phyloP scores from a whole-genome alignment of 1,140 invertebrate genomes.

The Contarinia nasturtii region DNA sequence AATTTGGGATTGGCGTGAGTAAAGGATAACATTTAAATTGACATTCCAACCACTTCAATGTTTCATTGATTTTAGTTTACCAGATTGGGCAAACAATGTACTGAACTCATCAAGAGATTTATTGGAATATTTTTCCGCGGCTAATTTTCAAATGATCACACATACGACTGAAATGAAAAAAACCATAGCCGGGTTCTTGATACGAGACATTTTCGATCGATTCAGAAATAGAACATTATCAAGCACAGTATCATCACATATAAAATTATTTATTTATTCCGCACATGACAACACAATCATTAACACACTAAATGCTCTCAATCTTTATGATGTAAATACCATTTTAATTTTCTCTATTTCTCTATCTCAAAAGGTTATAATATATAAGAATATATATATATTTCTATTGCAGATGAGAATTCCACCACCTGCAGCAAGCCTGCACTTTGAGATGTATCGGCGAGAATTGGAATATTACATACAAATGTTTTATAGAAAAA shows the following conservation, averaged over 20 bases:
- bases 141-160: conserved; percentile 28
- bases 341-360: not conserved
- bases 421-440: too few species aligned
- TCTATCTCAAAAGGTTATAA: too few species aligned
- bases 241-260: conserved; percentile 26
- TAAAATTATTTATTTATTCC: conserved; percentile 54
- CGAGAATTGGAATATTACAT: too few species aligned
- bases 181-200: conserved; percentile 37
- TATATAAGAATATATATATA: too few species aligned
- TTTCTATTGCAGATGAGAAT: too few species aligned
- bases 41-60: not conserved
- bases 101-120: conserved; percentile 22
- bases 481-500: too few species aligned
- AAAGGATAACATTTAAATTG: not conserved
- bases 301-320: conserved; percentile 50
- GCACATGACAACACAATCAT: conserved; percentile 69
- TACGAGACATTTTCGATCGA: conserved; percentile 41
- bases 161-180: conserved; percentile 30
- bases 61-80: conserved; percentile 29
- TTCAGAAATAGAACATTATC: conserved; percentile 27
- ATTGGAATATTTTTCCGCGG: conserved; percentile 27
- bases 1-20: conserved; percentile 31
- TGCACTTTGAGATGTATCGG: too few species aligned
- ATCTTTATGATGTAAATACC: conserved; percentile 38
- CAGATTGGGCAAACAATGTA: conserved; percentile 43